Conservation (phyloP, 2,888 invertebrate species). For the Spialia ferax region DNA sequence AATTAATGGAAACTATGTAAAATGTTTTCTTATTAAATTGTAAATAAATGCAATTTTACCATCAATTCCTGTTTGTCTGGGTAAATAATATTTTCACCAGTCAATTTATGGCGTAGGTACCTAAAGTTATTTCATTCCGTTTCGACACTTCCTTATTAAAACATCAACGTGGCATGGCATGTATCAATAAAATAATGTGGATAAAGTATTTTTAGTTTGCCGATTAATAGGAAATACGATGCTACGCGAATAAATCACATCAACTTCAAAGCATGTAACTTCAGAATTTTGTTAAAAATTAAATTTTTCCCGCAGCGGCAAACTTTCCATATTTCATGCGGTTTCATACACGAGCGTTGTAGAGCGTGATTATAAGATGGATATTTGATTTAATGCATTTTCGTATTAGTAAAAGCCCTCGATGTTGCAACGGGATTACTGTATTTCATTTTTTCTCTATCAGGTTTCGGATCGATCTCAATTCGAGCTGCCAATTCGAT, state of each 20-base stretch:
- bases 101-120: no score
- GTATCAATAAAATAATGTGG: no score
- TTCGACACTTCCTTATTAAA: no score
- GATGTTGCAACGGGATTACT: slow-evolving; percentile 32
- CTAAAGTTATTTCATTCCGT: no score
- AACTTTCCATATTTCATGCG: slow-evolving; percentile 74
- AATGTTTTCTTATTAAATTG: no score
- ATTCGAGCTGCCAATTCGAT: slow-evolving; percentile 39
- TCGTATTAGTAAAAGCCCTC: slow-evolving; percentile 36
- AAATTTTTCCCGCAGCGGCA: slow-evolving; percentile 71
- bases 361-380: slow-evolving; percentile 36
- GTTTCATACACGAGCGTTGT: slow-evolving; percentile 59
- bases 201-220: background rate
- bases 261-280: slow-evolving; percentile 73
- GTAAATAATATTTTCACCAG: no score
- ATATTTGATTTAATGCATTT: slow-evolving; percentile 41
- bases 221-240: slow-evolving; percentile 64
- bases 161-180: no score
- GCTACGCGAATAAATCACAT: slow-evolving; percentile 76
- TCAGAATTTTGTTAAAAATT: slow-evolving; percentile 69
- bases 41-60: no score
- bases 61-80: no score
- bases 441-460: slow-evolving; percentile 35
- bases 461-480: slow-evolving; percentile 29
- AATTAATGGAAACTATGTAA: no score